A percentile compares a stretch with the other conserved stretches of the same genome.
Conservation (phyloP, 2,113 vertebrate genomes). For the Notothenia coriiceps region DNA sequence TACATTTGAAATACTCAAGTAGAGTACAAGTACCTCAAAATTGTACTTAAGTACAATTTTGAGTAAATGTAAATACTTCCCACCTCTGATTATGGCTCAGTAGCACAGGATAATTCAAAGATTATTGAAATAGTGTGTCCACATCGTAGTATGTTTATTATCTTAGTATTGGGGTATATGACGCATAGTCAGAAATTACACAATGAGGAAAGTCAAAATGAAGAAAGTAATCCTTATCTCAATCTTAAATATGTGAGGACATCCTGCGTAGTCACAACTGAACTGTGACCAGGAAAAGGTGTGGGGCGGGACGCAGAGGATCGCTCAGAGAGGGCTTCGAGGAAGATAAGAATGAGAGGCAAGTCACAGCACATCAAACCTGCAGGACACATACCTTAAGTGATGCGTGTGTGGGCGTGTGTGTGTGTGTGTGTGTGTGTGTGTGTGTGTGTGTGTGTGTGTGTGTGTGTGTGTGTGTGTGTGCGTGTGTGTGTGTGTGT, state of each 20-base stretch:
- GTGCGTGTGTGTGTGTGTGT: neutral
- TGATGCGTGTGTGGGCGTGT: constrained; percentile 3
- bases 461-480: neutral
- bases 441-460: neutral
- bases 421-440: neutral
- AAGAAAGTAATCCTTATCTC: neutral
- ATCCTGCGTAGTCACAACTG: constrained; percentile 12
- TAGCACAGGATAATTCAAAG: neutral
- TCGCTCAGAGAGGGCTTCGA: neutral
- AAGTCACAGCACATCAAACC: constrained; percentile 50
- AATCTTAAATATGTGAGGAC: neutral
- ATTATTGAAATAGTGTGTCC: neutral
- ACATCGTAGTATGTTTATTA: neutral
- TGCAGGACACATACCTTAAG: constrained; percentile 38
- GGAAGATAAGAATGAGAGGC: constrained; percentile 52
- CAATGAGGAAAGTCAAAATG: constrained; percentile 10
- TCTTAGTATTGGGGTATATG: neutral
- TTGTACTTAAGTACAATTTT: too few species aligned
- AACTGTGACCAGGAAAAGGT: constrained; percentile 13
- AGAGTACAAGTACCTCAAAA: too few species aligned
- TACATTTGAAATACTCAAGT: too few species aligned
- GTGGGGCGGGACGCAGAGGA: neutral
- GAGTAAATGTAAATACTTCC: too few species aligned
- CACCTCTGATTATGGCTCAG: neutral
- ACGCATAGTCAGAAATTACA: neutral